Percentiles rank a stretch among this genome's conserved stretches.
These are phyloP conservation scores for Picus viridis DNA, from an alignment of 2,797 vertebrate species.

Conservation along the genomic window DNA sequence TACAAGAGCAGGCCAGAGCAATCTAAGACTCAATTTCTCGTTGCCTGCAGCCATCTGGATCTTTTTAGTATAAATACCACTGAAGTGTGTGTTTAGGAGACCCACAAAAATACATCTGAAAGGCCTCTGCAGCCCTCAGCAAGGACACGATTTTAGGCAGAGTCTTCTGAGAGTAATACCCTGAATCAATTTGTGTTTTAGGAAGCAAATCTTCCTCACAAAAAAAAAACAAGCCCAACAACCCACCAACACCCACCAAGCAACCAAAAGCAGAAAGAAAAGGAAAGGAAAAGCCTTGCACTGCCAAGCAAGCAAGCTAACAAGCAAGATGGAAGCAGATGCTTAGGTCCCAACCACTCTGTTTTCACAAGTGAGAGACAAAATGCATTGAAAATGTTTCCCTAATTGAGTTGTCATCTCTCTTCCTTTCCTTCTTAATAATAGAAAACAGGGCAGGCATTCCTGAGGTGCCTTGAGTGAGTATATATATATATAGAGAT, in stretches of 20 bases:
- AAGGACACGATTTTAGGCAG: background rate
- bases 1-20: background rate
- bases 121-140: background rate
- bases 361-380: background rate
- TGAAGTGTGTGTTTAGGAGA: background rate
- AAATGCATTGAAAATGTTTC: background rate
- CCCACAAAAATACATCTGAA: background rate
- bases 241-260: background rate
- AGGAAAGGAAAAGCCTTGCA: background rate
- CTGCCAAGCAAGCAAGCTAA: background rate
- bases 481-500: background rate
- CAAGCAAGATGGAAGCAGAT: background rate
- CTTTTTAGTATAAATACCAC: constrained; percentile 15
- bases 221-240: too few relatives aligned
- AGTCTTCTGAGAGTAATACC: background rate
- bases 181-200: background rate
- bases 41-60: background rate
- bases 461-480: background rate
- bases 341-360: background rate
- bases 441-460: background rate
- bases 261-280: background rate
- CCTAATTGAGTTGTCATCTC: background rate
- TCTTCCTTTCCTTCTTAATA: background rate
- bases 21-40: background rate
- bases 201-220: background rate